Conservation (phyloP, 2,113 vertebrate genomes). For the Craseonycteris thonglongyai region DNA sequence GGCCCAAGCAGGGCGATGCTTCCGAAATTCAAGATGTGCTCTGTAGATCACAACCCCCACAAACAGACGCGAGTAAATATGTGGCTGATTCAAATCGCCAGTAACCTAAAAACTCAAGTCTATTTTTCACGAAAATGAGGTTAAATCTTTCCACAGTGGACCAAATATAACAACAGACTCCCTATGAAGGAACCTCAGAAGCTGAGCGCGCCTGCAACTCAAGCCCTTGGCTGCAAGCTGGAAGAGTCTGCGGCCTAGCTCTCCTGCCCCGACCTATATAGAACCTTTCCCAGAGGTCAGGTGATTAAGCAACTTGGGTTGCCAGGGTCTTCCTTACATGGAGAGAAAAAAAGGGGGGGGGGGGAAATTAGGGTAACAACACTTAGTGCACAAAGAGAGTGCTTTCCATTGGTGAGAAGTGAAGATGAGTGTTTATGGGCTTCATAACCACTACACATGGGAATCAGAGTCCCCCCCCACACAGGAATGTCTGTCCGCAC, state of each 20-base stretch:
- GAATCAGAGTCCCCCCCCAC: neutral
- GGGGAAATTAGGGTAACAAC: neutral
- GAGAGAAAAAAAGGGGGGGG: neutral
- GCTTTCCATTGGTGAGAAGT: neutral
- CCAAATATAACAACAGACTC: neutral
- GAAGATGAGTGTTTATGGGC: neutral
- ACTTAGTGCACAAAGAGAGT: neutral
- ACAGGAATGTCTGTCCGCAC: neutral
- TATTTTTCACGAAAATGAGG: neutral
- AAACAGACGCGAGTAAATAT: neutral
- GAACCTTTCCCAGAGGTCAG: neutral
- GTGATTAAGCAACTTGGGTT: neutral
- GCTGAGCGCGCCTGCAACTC: neutral
- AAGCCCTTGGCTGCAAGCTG: rapidly evolving
- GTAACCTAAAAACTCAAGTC: neutral
- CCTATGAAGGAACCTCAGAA: neutral
- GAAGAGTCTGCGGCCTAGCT: neutral
- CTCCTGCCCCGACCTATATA: rapidly evolving
- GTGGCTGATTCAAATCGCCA: neutral
- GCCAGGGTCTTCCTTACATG: neutral
- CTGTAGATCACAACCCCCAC: neutral
- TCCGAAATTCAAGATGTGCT: neutral
- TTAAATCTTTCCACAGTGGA: neutral
- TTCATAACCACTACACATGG: neutral
- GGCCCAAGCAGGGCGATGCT: neutral